Percentiles rank a stretch among this genome's conserved stretches.
These are phyloP conservation scores for Tuberolachnus salignus DNA, from an alignment of 2,888 invertebrate species.

Conservation along the genomic window DNA sequence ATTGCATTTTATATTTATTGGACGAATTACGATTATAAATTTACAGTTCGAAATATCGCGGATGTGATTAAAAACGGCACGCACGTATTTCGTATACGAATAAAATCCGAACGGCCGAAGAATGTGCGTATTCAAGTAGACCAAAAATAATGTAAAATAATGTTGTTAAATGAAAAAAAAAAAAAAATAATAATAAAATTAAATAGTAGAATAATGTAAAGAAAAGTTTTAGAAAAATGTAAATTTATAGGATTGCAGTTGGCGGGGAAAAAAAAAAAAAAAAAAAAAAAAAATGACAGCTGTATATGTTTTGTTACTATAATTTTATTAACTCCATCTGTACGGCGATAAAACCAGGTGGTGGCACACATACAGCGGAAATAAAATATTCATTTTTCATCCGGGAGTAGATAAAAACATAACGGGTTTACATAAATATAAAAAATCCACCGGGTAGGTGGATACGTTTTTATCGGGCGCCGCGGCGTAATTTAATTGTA, in stretches of 20 bases:
- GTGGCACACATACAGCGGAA: not conserved
- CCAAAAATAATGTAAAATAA: no score
- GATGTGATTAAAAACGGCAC: no score
- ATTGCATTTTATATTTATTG: no score
- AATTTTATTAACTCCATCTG: slow-evolving; percentile 32
- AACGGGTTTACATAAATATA: slow-evolving; percentile 3
- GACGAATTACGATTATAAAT: no score
- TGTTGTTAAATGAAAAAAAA: not conserved
- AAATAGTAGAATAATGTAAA: slow-evolving; percentile 19
- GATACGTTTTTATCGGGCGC: not conserved
- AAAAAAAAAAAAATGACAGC: slow-evolving; percentile 29
- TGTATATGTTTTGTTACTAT: slow-evolving; percentile 33
- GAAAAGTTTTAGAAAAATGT: slow-evolving; percentile 24
- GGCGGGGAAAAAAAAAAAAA: not conserved
- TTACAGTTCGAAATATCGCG: no score
- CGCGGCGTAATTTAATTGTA: slow-evolving; percentile 15
- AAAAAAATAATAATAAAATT: not conserved
- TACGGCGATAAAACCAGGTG: slow-evolving; percentile 21
- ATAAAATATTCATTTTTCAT: slow-evolving; percentile 52
- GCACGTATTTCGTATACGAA: no score
- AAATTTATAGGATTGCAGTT: not conserved
- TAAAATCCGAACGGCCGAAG: no score
- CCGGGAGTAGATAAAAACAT: slow-evolving; percentile 19
- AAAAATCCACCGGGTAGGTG: slow-evolving; percentile 21
- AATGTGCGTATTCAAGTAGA: no score